Evolutionary conservation across 2,888 invertebrate genomes (phyloP).

Genomic region (Acanthosepion lycidas): DNA sequence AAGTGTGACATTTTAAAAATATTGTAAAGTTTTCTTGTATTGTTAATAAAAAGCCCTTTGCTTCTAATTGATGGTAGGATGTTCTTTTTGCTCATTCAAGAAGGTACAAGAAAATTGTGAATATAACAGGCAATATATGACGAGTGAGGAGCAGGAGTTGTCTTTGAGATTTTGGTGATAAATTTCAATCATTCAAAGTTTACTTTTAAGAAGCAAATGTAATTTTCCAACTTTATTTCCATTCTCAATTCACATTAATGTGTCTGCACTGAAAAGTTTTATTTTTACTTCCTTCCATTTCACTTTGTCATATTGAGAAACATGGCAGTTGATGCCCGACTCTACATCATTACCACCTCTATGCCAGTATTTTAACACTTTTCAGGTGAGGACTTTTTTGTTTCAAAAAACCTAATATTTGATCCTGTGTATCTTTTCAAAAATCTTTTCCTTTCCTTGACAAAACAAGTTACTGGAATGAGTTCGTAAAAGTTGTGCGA

Average conservation of each 20-base stretch:
- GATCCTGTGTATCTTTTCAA: too few species aligned
- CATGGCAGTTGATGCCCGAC: background rate
- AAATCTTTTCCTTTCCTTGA: too few species aligned
- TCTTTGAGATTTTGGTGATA: background rate
- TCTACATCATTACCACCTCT: background rate
- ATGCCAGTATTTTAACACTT: background rate
- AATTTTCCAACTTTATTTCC: background rate
- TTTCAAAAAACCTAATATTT: too few species aligned
- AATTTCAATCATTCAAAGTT: background rate
- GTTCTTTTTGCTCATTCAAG: too few species aligned
- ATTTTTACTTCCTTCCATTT: background rate
- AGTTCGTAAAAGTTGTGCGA: background rate
- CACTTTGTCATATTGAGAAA: background rate
- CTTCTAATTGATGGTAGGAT: too few species aligned
- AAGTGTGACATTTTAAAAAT: too few species aligned
- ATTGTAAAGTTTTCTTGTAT: too few species aligned
- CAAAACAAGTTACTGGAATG: background rate
- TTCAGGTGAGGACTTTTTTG: too few species aligned
- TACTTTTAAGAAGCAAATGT: background rate
- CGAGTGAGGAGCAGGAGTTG: background rate
- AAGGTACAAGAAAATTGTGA: background rate
- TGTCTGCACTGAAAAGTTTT: background rate
- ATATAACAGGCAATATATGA: background rate
- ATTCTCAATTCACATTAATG: background rate
- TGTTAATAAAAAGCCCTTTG: too few species aligned